These are phyloP conservation scores for Cliona cf. orientalis DNA, from an alignment of 37 sponge, comb jelly and placozoan species.

Conservation along the genomic window DNA sequence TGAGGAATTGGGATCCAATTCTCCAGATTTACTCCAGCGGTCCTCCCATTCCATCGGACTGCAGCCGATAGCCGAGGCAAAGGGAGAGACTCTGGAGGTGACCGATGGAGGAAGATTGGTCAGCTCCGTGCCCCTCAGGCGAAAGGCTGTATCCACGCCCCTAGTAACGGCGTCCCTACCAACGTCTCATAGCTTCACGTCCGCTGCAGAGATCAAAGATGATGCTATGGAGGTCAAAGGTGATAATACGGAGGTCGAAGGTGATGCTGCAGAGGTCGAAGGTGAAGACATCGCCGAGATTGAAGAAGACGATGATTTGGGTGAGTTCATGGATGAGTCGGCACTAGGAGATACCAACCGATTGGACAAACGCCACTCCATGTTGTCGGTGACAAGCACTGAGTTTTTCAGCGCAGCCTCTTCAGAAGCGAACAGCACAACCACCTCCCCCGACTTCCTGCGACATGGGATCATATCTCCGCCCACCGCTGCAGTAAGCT, in stretches of 20 bases:
- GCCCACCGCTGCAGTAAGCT: neutral
- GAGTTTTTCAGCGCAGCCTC: conserved; percentile 36
- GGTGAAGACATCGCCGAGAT: neutral
- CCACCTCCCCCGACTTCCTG: conserved; percentile 9
- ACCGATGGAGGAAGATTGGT: neutral
- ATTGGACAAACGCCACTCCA: conserved; percentile 23
- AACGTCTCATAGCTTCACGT: too few species aligned
- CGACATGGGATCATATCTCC: neutral
- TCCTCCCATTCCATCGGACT: neutral
- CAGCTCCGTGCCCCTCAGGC: neutral
- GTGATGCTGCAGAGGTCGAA: neutral
- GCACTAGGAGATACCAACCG: too few species aligned
- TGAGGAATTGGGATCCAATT: neutral
- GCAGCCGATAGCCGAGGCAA: conserved; percentile 22
- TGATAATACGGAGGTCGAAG: too few species aligned
- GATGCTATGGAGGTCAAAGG: too few species aligned
- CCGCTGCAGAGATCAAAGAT: too few species aligned
- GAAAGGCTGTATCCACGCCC: too few species aligned
- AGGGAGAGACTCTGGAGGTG: neutral
- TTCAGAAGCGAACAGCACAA: neutral
- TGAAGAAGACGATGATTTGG: neutral
- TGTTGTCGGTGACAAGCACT: conserved; percentile 21
- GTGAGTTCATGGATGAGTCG: too few species aligned
- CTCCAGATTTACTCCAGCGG: neutral
- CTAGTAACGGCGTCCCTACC: too few species aligned